A percentile compares a stretch with the other conserved stretches of the same genome.
phyloP scores from a whole-genome alignment of 1,140 invertebrate genomes.

The Lepidurus apus region DNA sequence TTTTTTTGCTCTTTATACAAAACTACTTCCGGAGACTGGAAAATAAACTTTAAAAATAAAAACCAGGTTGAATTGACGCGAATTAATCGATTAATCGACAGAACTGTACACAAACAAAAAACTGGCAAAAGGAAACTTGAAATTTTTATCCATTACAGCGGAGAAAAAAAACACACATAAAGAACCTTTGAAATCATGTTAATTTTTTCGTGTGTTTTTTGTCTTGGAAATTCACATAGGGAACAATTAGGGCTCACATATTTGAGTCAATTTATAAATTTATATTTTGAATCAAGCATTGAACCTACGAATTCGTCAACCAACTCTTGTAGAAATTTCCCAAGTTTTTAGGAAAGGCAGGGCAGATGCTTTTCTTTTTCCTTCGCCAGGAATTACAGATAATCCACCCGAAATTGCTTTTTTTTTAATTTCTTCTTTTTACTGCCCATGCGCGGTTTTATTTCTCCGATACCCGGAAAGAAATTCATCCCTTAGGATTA shows the following conservation, averaged over 20 bases:
- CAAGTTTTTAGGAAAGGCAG: background rate
- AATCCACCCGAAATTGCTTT: slow-evolving; percentile 1
- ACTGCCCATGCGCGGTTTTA: background rate
- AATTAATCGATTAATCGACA: background rate
- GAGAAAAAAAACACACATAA: too few relatives aligned
- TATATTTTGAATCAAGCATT: background rate
- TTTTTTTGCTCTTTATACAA: background rate
- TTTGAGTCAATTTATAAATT: too few relatives aligned
- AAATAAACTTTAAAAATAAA: background rate
- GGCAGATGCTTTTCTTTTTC: background rate
- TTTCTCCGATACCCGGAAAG: background rate
- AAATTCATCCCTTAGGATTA: slow-evolving; percentile 1
- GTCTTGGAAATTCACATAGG: too few relatives aligned
- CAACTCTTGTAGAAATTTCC: background rate
- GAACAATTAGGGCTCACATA: too few relatives aligned
- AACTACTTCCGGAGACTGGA: background rate
- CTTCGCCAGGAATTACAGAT: background rate
- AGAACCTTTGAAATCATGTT: too few relatives aligned
- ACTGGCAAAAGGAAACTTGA: background rate
- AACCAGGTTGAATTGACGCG: background rate
- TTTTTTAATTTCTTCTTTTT: background rate
- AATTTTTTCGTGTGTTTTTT: too few relatives aligned
- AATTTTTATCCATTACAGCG: background rate
- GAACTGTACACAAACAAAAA: slow-evolving; percentile 5
- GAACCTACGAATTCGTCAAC: background rate